Conservation (phyloP, 1,140 invertebrate species). For the Samia ricini region DNA sequence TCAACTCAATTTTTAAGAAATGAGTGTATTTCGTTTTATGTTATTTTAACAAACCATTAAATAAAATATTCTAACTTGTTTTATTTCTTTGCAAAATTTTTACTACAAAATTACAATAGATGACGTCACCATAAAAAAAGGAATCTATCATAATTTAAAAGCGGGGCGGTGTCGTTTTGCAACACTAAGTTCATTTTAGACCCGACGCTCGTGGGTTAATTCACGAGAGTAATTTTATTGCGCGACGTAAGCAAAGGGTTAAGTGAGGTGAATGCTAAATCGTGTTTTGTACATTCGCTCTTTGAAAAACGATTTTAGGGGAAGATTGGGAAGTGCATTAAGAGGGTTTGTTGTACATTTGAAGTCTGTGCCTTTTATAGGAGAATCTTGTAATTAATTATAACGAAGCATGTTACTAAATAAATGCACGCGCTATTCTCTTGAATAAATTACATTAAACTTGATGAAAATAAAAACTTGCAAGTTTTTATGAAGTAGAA, state of each 20-base stretch:
- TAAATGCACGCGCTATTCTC: no score
- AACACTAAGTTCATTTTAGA: slow-evolving; percentile 31
- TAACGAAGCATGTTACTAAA: no score
- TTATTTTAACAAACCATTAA: no score
- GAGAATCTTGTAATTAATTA: neutral
- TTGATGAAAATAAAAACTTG: neutral
- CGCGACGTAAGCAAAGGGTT: slow-evolving; percentile 43
- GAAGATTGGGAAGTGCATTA: slow-evolving; percentile 3
- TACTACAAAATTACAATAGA: slow-evolving; percentile 13
- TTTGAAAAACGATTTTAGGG: slow-evolving; percentile 32
- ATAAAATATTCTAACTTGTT: no score
- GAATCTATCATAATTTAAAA: slow-evolving; percentile 55
- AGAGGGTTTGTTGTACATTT: neutral
- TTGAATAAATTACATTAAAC: no score
- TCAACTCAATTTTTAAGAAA: no score
- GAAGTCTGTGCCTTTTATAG: neutral
- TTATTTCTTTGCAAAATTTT: neutral
- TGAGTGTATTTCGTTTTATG: no score
- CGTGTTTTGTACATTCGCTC: slow-evolving; percentile 62
- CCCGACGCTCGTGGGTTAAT: slow-evolving; percentile 41
- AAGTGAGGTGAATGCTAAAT: slow-evolving; percentile 42
- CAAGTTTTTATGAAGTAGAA: no score
- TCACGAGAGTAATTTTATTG: slow-evolving; percentile 53
- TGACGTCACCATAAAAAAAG: slow-evolving; percentile 27
- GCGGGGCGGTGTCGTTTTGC: slow-evolving; percentile 34